phyloP scores from a whole-genome alignment of 2,888 invertebrate species.

The Neoascia interrupta region DNA sequence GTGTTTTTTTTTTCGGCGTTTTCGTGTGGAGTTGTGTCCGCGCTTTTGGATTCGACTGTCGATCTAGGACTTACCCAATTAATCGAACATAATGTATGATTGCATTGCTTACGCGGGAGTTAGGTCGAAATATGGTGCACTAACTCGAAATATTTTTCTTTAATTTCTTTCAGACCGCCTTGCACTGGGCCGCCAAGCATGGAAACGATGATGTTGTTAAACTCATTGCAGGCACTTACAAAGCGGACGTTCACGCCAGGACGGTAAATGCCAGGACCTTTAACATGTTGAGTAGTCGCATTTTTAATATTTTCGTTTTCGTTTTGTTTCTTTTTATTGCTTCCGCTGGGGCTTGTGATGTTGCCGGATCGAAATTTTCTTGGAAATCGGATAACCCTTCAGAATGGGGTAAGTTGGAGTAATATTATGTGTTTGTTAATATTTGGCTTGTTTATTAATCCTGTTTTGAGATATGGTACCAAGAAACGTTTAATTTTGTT shows the following conservation, averaged over 20 bases:
- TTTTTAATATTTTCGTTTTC: conserved; percentile 25
- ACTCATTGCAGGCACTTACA: conserved; percentile 92
- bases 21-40: conserved; percentile 25
- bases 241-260: conserved; percentile 90
- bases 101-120: not conserved
- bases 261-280: conserved; percentile 87
- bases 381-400: conserved; percentile 6
- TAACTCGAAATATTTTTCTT: conserved; percentile 21
- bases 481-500: too few relatives aligned
- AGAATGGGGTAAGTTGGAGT: conserved; percentile 78
- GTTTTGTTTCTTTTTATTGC: conserved; percentile 27
- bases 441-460: not conserved
- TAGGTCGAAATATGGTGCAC: not conserved
- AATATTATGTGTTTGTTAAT: not conserved
- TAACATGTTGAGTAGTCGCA: too few relatives aligned
- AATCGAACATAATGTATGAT: conserved; percentile 5
- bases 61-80: conserved; percentile 25
- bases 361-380: not conserved
- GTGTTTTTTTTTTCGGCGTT: conserved; percentile 26
- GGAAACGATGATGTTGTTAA: conserved; percentile 95
- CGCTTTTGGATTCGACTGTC: conserved; percentile 14
- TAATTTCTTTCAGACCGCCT: conserved; percentile 87
- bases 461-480: too few relatives aligned
- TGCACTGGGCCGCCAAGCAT: conserved; percentile 98
- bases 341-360: not conserved